Conservation (phyloP, 2,113 vertebrate species). For the Parotia lawesii region DNA sequence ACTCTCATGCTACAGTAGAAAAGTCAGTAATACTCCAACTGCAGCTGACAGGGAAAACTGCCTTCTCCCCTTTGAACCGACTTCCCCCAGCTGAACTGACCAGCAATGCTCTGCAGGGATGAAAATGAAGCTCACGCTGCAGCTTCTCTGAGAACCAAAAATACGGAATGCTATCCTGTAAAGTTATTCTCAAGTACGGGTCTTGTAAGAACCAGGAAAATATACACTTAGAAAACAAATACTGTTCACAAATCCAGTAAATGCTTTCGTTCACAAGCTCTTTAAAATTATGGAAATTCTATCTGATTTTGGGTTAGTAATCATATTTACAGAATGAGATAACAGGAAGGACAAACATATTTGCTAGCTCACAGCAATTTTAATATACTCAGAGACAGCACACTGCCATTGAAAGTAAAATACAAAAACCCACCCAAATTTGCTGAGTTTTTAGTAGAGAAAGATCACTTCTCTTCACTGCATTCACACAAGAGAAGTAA, state of each 20-base stretch:
- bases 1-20: background rate
- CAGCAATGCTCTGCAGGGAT: background rate
- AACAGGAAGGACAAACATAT: background rate
- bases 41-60: background rate
- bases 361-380: background rate
- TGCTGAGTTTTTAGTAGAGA: background rate
- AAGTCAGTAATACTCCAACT: background rate
- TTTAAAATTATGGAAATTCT: background rate
- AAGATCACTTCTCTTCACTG: background rate
- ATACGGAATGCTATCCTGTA: background rate
- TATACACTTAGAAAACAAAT: background rate
- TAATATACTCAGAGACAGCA: background rate
- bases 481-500: background rate
- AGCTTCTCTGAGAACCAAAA: background rate
- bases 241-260: background rate
- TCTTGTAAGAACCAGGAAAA: background rate
- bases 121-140: background rate
- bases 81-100: background rate
- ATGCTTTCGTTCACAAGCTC: background rate
- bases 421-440: background rate
- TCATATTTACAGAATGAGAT: constrained; percentile 1
- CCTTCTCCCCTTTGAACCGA: background rate
- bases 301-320: background rate
- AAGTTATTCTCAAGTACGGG: background rate
- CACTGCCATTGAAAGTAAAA: background rate